phyloP scores from a whole-genome alignment of 1,140 invertebrate genomes.

The Scaptodrosophila lebanonensis region DNA sequence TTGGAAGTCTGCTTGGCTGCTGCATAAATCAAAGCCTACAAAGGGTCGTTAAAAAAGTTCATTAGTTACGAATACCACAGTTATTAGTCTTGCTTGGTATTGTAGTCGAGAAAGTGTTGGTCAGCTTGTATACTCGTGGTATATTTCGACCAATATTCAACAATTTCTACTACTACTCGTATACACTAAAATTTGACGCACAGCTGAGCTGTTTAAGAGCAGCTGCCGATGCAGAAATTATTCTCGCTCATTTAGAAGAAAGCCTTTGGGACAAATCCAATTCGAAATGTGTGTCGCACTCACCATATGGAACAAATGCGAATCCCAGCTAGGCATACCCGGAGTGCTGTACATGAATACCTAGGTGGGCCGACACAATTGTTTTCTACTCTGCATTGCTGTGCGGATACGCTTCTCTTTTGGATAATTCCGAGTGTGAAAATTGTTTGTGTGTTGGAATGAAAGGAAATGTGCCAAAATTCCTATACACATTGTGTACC shows the following conservation, averaged over 20 bases:
- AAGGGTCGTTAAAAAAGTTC: slow-evolving; percentile 52
- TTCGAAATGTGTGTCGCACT: slow-evolving; percentile 65
- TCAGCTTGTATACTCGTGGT: slow-evolving; percentile 29
- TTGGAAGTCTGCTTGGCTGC: too few relatives aligned
- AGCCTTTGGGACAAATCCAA: slow-evolving; percentile 53
- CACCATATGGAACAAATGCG: slow-evolving; percentile 42
- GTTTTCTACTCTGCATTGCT: too few relatives aligned
- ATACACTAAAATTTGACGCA: too few relatives aligned
- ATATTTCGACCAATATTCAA: background rate
- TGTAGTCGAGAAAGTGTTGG: slow-evolving; percentile 28
- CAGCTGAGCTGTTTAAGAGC: slow-evolving; percentile 13
- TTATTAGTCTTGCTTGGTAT: too few relatives aligned
- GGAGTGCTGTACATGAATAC: too few relatives aligned
- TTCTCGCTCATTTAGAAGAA: slow-evolving; percentile 42
- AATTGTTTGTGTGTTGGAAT: slow-evolving; percentile 57
- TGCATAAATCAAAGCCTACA: slow-evolving; percentile 52
- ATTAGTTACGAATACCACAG: slow-evolving; percentile 56
- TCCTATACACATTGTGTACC: too few relatives aligned
- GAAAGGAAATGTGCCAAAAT: too few relatives aligned
- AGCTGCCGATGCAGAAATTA: slow-evolving; percentile 61
- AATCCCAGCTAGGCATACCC: slow-evolving; percentile 42
- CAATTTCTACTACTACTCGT: too few relatives aligned
- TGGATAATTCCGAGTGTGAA: slow-evolving; percentile 57
- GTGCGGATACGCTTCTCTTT: background rate
- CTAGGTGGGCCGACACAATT: too few relatives aligned